phyloP scores from a whole-genome alignment of 2,888 invertebrate genomes.

The Lymantria monacha region DNA sequence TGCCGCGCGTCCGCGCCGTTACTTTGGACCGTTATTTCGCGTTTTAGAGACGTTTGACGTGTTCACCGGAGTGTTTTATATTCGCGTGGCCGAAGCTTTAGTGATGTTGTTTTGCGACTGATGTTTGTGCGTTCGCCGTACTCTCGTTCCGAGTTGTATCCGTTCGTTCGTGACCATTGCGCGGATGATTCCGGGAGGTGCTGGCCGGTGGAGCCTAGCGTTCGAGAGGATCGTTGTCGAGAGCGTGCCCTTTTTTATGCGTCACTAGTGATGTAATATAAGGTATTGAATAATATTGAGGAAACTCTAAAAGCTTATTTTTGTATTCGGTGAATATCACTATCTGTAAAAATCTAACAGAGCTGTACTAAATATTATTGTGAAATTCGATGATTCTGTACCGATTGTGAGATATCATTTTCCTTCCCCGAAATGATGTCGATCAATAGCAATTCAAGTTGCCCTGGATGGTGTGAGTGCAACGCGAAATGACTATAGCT shows the following conservation, averaged over 20 bases:
- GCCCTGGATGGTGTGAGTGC: slow-evolving; percentile 51
- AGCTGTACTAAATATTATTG: slow-evolving; percentile 53
- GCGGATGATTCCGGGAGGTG: slow-evolving; percentile 54
- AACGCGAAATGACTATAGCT: slow-evolving; percentile 54
- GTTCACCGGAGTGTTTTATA: slow-evolving; percentile 71
- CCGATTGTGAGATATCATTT: slow-evolving; percentile 71
- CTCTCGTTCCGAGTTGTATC: slow-evolving; percentile 57
- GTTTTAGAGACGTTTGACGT: slow-evolving; percentile 64
- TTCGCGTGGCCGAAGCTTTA: slow-evolving; percentile 76
- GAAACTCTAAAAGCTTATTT: slow-evolving; percentile 81
- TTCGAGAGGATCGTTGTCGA: slow-evolving; percentile 64
- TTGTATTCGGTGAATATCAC: slow-evolving; percentile 78
- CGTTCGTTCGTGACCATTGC: slow-evolving; percentile 49
- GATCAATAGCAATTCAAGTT: slow-evolving; percentile 53
- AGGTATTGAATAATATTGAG: slow-evolving; percentile 76
- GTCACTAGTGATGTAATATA: slow-evolving; percentile 74
- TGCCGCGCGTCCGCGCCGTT: slow-evolving; percentile 53
- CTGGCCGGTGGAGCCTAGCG: slow-evolving; percentile 56
- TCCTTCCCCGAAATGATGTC: slow-evolving; percentile 75
- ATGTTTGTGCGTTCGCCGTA: slow-evolving; percentile 66
- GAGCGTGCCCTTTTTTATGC: slow-evolving; percentile 68
- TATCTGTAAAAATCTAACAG: slow-evolving; percentile 72
- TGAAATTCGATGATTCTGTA: slow-evolving; percentile 43
- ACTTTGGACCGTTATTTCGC: slow-evolving; percentile 60
- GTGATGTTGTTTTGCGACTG: slow-evolving; percentile 78